Base-by-base conservation (phyloP, 2,888 invertebrate genomes). In the Brenthis daphne region DNA sequence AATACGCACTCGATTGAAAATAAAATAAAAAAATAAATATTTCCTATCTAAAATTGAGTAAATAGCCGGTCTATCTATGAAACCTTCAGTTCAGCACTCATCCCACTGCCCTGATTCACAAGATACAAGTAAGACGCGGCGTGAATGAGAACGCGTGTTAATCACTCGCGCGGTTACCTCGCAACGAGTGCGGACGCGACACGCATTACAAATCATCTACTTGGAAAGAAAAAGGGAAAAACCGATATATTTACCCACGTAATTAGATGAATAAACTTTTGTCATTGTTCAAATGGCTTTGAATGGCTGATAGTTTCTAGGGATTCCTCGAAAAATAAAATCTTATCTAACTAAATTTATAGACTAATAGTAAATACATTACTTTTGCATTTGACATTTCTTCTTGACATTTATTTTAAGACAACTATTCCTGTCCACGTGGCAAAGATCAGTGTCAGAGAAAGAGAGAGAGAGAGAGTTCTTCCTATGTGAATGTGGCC, bases 141-240 rank as follows among this genome's bases (percentile, higher is more conserved):
- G 16, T 12, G 60, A 60, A 60, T 60, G 50, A 50, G 11, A 50
- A 50, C 60, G 29, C 60, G 50, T 11, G 48, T 50, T 33, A 33
- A 60, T 60, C 37, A 43, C 37, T 43, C n/a, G 60, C 50, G 29
- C 33, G 29, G 60, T 60, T 33, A 60, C 50, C 29, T 50, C 50
- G 20, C 24, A 11, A 48, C 29, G 58, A n/a, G 24, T 14, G n/a
- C 14, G 48, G 24, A 50, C 37, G 58, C 48, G 58, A 24, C 14
- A 24, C 58, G 48, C 58, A 47, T 48, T 14, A 20, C 47, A 24
- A 48, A 58, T 58, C 14, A 14, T 14, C 58, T 24, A 14, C 14
- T 58, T 47, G 24, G 43, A 57, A 47, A 43, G 37, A 43, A 43
- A 43, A 43, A 57, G 20, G 24, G 24, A 58, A 48, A 48, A 48